Conservation (phyloP, 2,113 vertebrate genomes). For the Toxotes chatareus region DNA sequence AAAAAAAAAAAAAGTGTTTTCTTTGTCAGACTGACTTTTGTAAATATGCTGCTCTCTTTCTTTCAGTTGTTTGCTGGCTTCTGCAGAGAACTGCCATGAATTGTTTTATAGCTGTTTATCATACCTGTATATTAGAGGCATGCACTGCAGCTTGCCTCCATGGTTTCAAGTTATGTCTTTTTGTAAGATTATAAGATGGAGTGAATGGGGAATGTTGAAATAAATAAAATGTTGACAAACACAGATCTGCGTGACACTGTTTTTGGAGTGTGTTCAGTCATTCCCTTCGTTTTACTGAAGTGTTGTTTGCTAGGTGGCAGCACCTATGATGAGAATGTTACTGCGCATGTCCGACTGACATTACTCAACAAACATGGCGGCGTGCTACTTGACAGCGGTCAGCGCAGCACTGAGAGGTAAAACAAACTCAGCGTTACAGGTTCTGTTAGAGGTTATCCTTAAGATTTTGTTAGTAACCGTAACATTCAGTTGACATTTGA, state of each 20-base stretch:
- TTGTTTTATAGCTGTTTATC: slow-evolving; percentile 21
- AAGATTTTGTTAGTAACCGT: neutral
- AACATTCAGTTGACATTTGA: neutral
- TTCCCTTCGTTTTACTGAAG: no score
- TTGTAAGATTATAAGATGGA: slow-evolving; percentile 43
- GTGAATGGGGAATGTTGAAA: slow-evolving; percentile 11
- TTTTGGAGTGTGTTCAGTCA: no score
- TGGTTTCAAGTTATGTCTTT: slow-evolving; percentile 27
- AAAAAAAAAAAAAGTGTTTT: neutral
- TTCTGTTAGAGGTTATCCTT: no score
- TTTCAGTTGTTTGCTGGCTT: slow-evolving; percentile 33
- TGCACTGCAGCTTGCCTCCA: neutral
- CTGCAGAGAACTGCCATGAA: neutral
- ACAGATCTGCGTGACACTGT: neutral
- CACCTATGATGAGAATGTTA: neutral
- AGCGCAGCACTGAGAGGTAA: slow-evolving; percentile 72
- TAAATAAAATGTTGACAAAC: slow-evolving; percentile 40
- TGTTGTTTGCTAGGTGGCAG: slow-evolving; percentile 38
- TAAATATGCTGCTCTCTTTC: slow-evolving; percentile 77
- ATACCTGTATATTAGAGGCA: slow-evolving; percentile 34
- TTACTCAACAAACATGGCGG: slow-evolving; percentile 79
- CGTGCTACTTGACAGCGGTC: slow-evolving; percentile 20
- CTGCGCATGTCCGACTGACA: slow-evolving; percentile 38
- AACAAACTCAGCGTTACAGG: neutral
- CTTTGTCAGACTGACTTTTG: slow-evolving; percentile 55